These are phyloP conservation scores for Falco biarmicus DNA, from an alignment of 2,797 vertebrate species.

Conservation along the genomic window DNA sequence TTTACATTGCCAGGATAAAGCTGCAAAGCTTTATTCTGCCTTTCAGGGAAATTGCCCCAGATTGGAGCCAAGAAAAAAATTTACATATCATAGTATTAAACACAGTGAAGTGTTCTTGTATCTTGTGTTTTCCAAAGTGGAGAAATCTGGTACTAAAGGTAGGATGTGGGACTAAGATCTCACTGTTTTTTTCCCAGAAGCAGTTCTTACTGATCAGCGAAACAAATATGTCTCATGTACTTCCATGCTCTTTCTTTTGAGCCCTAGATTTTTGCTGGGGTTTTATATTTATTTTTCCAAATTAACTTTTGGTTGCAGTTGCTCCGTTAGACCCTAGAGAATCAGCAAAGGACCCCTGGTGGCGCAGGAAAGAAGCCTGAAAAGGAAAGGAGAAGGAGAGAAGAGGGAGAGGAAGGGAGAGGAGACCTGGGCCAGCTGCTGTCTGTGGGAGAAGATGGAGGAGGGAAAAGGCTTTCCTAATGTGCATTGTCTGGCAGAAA, in stretches of 20 bases:
- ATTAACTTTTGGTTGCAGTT: neutral
- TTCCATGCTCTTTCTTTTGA: neutral
- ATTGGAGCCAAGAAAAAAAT: neutral
- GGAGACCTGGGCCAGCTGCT: neutral
- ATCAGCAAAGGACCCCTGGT: neutral
- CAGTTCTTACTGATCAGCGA: neutral
- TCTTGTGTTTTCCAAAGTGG: neutral
- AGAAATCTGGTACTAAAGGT: neutral
- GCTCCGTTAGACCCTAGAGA: neutral
- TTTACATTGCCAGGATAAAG: conserved; percentile 10
- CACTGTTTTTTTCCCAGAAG: neutral
- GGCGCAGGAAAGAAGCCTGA: neutral
- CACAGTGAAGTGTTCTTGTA: neutral
- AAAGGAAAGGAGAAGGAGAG: neutral
- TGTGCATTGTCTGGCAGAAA: neutral
- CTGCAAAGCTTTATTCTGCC: neutral
- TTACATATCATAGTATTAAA: neutral
- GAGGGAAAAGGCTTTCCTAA: neutral
- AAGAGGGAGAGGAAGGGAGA: neutral
- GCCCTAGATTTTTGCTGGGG: neutral
- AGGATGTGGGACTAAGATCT: neutral
- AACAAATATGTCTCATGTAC: neutral
- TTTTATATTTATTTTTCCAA: neutral
- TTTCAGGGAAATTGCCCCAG: neutral
- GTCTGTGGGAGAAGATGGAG: neutral